Evolutionary conservation across 2,113 vertebrate genomes (phyloP), one percentile per base, ranked within the genome.

Genomic region (Daboia siamensis): DNA sequence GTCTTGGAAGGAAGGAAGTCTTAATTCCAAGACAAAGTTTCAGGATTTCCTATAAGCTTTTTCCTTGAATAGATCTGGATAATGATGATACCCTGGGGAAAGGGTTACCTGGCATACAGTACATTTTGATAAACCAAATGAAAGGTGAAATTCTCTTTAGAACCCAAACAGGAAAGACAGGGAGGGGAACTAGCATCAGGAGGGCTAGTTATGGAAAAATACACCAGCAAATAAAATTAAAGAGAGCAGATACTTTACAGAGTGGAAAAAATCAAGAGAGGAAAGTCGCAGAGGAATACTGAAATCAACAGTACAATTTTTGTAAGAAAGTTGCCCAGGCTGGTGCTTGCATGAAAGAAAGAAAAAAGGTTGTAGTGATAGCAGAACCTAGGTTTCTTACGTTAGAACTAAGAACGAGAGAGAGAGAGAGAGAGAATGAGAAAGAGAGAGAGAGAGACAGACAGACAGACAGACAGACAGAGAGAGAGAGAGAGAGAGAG

Each of bases 31-130:
- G 52, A 88, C 33, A 29, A 64, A 64, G 52, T 44, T 90, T 88
- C 85, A 88, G 89, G 92, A 90, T 87, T 84, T 91, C 90, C 89
- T 91, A 93, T 64, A 91, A 84, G 44, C 54, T 52, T 11, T 52
- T 91, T 91, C 90, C 86, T 90, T 52, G 29, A 80, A 88, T 88
- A 91, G 64, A 59, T 69, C 52, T 57, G 57, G 74, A 56, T 93
- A 17, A 55, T n/a, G 33, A 86, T 17, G 26, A 93, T 17, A n/a
- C 61, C 52, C 12, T 20, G 17, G 88, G 11, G 84, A 55, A 69
- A 90, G 23, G 23, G 52, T 89, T 56, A 61, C 93, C 33, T 23
- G 33, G 23, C 52, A 3, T 21, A 52, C 13, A n/a, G 54, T 48
- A 88, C 64, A 88, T 59, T 59, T 88, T 24, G 52, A 85, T 91